Evolutionary conservation across 2,888 invertebrate species (phyloP), one percentile per base, ranked within the genome.

Genomic region (Hirtodrosophila histrioides): DNA sequence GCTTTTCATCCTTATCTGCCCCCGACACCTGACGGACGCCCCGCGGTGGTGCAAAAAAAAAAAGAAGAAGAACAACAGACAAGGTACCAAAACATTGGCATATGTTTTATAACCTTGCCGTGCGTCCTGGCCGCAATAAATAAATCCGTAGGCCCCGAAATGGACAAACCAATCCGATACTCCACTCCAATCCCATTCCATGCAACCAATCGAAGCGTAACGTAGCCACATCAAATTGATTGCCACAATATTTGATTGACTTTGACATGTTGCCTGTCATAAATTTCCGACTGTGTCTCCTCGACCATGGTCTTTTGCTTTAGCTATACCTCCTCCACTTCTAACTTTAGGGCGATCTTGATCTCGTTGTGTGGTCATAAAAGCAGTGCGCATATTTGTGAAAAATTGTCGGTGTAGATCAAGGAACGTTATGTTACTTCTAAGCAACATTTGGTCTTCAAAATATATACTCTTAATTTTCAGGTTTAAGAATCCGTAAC

Each of bases 221-320:
- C 79, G 75, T 44, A 70, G 73, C 75, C 88, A 80, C 80, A 78
- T 80, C 89, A 78, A 88, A 88, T 86, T 88, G 88, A 86, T 88
- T 88, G 88, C 82, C 80, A 74, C 87, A 86, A 86, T 75, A 81
- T 89, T 90, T 90, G 90, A 89, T 89, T 89, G 89, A 89, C 90
- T 90, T 89, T 89, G 89, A 89, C 87, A 88, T 89, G 89, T 87
- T 88, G 88, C 36, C 78, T 85, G 88, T 87, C 89, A 89, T 90
- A 90, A 89, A 90, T 89, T 69, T 56, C 60, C 46, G 12, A 49
- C 56, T 46, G 39, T 43, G 40, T 31, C 46, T 23, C 33, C 29
- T 51, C 46, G 24, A 29, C 46, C 62, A 48, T 10, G 36, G 17
- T 17, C 17, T 17, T 17, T 17, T 43, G 17, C 33, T 35, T 43